Percentiles rank a stretch among this genome's conserved stretches.
Evolutionary conservation across 2,113 vertebrate species (phyloP).

Genomic region (Mastomys coucha): DNA sequence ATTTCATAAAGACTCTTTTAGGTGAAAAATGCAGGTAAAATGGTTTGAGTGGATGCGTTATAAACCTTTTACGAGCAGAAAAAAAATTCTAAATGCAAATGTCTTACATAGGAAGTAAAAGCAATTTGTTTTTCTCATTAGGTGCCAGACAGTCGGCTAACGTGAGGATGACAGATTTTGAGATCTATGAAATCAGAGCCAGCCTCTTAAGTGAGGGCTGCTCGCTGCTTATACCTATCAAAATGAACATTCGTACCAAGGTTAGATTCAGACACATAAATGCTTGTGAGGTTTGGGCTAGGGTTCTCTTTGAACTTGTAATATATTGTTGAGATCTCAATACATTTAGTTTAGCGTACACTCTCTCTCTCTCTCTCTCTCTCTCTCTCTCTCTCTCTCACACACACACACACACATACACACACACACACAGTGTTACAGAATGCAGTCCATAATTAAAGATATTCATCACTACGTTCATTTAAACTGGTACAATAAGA

Average conservation of each 20-base stretch:
- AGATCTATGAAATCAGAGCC: constrained; percentile 61
- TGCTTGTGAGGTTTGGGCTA: constrained; percentile 29
- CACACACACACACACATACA: background rate
- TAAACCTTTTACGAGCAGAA: constrained; percentile 74
- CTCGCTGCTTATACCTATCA: constrained; percentile 35
- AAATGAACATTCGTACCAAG: constrained; percentile 61
- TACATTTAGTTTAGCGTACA: constrained; percentile 3
- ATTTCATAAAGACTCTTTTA: constrained; percentile 80
- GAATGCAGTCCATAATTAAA: constrained; percentile 76
- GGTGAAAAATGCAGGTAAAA: constrained; percentile 76
- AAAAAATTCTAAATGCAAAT: constrained; percentile 72
- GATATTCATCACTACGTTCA: constrained; percentile 74
- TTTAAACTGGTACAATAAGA: constrained; percentile 60
- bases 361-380: no score
- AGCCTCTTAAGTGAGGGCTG: constrained; percentile 59
- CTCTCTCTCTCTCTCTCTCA: no score
- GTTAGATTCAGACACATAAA: constrained; percentile 34
- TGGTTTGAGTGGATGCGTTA: constrained; percentile 71
- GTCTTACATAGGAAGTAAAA: constrained; percentile 71
- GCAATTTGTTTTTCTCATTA: constrained; percentile 83
- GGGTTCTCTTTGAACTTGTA: constrained; percentile 26
- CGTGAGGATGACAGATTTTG: constrained; percentile 63
- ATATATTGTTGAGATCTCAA: constrained; percentile 38
- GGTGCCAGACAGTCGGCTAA: constrained; percentile 71
- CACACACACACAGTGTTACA: background rate